phyloP scores from a whole-genome alignment of 2,888 invertebrate genomes.

The Mesorhabditis sp. region DNA sequence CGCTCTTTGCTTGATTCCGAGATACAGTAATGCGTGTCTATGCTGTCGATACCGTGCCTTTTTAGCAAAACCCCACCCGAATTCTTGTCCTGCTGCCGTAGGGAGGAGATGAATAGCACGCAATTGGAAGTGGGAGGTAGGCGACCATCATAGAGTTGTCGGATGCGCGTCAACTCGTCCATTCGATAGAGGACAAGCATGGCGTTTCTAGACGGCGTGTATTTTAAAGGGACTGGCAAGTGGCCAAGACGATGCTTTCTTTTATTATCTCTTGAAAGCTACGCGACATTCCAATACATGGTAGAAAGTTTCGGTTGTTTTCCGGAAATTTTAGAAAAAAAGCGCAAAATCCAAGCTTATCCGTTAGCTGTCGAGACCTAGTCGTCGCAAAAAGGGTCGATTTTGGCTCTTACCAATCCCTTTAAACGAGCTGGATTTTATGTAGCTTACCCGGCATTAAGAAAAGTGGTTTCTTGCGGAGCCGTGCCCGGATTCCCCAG shows the following conservation, averaged over 20 bases:
- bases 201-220: constrained; percentile 36
- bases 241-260: no score
- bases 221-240: neutral
- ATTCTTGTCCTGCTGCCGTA: neutral
- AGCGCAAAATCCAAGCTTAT: no score
- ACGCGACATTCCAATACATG: neutral
- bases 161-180: constrained; percentile 34
- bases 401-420: no score
- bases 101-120: neutral
- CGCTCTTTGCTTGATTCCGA: neutral
- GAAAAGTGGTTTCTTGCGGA: constrained; percentile 7
- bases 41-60: no score
- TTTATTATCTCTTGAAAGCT: no score
- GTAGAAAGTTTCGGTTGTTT: neutral
- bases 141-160: neutral
- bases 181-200: constrained; percentile 41
- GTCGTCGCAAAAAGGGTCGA: no score
- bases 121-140: neutral
- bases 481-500: constrained; percentile 1
- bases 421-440: neutral
- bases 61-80: neutral
- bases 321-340: no score
- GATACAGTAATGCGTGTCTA: neutral
- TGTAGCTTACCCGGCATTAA: constrained; percentile 10
- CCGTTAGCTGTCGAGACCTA: no score